A percentile compares a stretch with the other conserved stretches of the same genome.
phyloP scores from a whole-genome alignment of 1,140 invertebrate genomes.

The Elymnias hypermnestra region DNA sequence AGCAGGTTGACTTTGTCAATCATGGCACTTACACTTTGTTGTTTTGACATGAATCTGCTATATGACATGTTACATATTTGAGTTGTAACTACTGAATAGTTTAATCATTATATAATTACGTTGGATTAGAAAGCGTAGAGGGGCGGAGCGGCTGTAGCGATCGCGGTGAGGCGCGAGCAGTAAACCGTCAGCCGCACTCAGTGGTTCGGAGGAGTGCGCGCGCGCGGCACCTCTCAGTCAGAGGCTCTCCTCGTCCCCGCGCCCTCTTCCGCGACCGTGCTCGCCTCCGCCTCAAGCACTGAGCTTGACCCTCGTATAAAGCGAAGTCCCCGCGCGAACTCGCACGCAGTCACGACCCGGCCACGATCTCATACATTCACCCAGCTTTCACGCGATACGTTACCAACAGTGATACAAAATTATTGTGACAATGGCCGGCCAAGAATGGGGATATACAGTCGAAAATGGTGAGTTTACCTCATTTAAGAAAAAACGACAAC shows the following conservation, averaged over 20 bases:
- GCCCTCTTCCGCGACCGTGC: conserved; percentile 32
- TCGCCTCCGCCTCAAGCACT: conserved; percentile 33
- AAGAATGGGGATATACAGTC: conserved; percentile 72
- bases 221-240: conserved; percentile 23
- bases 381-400: conserved; percentile 41
- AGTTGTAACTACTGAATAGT: no score
- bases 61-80: no score
- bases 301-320: conserved; percentile 45
- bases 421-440: conserved; percentile 44
- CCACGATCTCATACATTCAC: conserved; percentile 53
- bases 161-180: conserved; percentile 22
- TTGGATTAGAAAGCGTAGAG: conserved; percentile 60
- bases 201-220: conserved; percentile 27
- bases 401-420: conserved; percentile 35
- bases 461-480: conserved; percentile 67
- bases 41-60: no score
- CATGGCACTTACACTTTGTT: no score
- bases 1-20: no score
- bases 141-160: conserved; percentile 34
- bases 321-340: conserved; percentile 43
- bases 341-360: conserved; percentile 58
- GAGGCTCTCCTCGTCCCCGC: conserved; percentile 19
- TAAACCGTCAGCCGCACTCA: conserved; percentile 32
- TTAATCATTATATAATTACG: conserved; percentile 42
- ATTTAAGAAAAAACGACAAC: conserved; percentile 20